A percentile compares a stretch with the other conserved stretches of the same genome.
Evolutionary conservation across 2,797 vertebrate species (phyloP).

Genomic region (Leptodactylus fallax): DNA sequence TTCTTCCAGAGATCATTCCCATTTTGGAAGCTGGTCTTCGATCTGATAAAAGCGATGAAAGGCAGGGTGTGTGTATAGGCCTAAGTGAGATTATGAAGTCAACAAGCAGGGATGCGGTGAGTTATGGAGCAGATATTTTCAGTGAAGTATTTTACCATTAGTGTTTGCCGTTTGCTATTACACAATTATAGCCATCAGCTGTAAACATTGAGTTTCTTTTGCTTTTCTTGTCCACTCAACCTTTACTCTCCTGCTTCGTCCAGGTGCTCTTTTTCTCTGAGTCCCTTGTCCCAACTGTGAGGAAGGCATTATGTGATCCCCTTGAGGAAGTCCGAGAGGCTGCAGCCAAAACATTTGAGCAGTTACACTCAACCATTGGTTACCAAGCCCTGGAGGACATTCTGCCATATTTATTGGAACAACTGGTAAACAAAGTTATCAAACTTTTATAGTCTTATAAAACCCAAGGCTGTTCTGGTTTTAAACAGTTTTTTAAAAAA

Average conservation of each 20-base stretch:
- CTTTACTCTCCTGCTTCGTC: neutral
- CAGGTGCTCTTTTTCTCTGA: conserved; percentile 97
- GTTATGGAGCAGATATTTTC: conserved; percentile 57
- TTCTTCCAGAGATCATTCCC: conserved; percentile 98
- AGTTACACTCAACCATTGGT: conserved; percentile 96
- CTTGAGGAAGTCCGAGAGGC: conserved; percentile 96
- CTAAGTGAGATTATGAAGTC: conserved; percentile 99
- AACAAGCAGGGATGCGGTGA: conserved; percentile 94
- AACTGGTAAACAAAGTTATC: conserved; percentile 81
- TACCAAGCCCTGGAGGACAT: conserved; percentile 97
- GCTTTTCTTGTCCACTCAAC: no score
- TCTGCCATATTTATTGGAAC: conserved; percentile 90
- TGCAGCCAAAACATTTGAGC: conserved; percentile 97
- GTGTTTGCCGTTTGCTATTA: neutral
- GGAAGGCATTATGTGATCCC: conserved; percentile 95
- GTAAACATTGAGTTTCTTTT: neutral
- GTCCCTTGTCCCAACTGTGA: conserved; percentile 94
- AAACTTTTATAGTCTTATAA: neutral
- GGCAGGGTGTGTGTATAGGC: conserved; percentile 96
- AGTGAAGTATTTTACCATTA: neutral
- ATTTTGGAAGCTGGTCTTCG: conserved; percentile 94
- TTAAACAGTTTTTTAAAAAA: neutral
- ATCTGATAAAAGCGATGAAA: conserved; percentile 94
- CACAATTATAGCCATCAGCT: no score
- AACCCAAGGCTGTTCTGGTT: neutral